Evolutionary conservation across 2,888 invertebrate species (phyloP).

Genomic region (Homarus gammarus): DNA sequence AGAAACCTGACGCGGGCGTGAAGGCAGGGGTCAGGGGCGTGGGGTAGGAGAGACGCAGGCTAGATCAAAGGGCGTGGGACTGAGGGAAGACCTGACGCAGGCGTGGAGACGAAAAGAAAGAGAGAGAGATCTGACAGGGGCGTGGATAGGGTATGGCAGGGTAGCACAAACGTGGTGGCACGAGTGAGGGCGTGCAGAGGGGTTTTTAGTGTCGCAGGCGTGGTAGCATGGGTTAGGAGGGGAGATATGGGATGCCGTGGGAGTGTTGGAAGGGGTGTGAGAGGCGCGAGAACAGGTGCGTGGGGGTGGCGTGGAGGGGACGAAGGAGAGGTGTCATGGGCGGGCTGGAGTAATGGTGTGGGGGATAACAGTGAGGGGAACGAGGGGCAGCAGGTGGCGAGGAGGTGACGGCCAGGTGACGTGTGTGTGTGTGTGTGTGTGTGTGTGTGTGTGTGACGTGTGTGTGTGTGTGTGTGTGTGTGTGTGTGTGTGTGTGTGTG

Average conservation of each 20-base stretch:
- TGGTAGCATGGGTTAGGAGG: neutral
- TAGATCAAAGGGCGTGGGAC: neutral
- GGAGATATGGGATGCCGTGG: neutral
- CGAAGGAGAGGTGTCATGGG: neutral
- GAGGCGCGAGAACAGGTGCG: neutral
- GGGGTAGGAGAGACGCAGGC: neutral
- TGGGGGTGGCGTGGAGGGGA: neutral
- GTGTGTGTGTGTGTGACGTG: too few relatives aligned
- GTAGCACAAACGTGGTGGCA: too few relatives aligned
- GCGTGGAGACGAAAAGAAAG: neutral
- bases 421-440: too few relatives aligned
- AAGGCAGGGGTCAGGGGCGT: neutral
- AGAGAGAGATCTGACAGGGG: too few relatives aligned
- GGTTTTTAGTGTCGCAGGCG: neutral
- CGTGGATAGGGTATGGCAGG: too few relatives aligned
- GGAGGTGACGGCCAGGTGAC: neutral
- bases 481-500: neutral
- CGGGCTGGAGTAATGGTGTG: neutral
- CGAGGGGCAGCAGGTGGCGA: neutral
- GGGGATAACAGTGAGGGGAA: neutral
- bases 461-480: neutral
- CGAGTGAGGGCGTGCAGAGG: neutral
- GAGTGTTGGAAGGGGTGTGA: neutral
- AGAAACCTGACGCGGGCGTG: neutral
- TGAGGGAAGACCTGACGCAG: too few relatives aligned